Conservation (phyloP, 2,888 invertebrate species). For the Lacanobia oleracea region DNA sequence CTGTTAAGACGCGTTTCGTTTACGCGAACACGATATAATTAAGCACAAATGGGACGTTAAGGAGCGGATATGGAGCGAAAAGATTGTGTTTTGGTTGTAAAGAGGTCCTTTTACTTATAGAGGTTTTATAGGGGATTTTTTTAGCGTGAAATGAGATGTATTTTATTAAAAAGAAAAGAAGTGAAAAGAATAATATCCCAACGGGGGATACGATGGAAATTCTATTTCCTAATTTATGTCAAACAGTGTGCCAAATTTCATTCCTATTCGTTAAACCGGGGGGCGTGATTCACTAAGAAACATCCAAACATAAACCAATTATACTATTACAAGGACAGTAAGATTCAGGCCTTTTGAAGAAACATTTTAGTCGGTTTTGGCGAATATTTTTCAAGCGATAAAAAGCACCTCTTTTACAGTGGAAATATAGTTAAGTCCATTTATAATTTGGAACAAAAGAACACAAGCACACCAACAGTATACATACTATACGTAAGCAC, state of each 20-base stretch:
- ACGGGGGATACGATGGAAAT: too few relatives aligned
- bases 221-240: too few relatives aligned
- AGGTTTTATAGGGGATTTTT: constrained; percentile 7
- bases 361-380: background rate
- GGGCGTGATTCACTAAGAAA: background rate
- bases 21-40: constrained; percentile 46
- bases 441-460: background rate
- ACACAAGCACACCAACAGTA: background rate
- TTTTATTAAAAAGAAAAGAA: constrained; percentile 2
- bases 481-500: background rate
- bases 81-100: constrained; percentile 30
- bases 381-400: background rate
- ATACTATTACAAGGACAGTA: background rate
- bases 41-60: constrained; percentile 38
- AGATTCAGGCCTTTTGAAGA: background rate
- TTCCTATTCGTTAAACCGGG: background rate
- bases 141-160: constrained; percentile 8
- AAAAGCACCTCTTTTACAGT: background rate
- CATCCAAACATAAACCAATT: background rate
- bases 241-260: background rate
- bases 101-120: background rate
- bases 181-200: too few relatives aligned
- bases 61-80: constrained; percentile 39
- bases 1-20: constrained; percentile 46
- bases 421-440: background rate